These are phyloP conservation scores for Calameuta pallipes DNA, from an alignment of 2,888 invertebrate species.

Conservation along the genomic window DNA sequence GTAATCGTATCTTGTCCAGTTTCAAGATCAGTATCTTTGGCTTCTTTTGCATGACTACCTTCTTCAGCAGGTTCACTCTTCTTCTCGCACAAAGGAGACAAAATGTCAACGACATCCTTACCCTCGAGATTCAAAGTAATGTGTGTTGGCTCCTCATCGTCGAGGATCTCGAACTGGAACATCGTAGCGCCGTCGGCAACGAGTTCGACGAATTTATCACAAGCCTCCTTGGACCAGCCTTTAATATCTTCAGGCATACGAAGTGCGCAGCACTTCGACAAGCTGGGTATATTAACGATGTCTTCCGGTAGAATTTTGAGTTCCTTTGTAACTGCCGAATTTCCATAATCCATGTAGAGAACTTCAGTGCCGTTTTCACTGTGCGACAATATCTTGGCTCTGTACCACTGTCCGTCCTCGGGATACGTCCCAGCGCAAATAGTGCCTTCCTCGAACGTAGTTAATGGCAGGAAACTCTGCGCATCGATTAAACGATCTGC, in stretches of 20 bases:
- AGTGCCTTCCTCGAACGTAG: conserved; percentile 67
- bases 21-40: background rate
- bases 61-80: background rate
- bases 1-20: background rate
- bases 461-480: conserved; percentile 69
- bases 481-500: conserved; percentile 71
- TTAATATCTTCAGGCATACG: conserved; percentile 71
- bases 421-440: conserved; percentile 76
- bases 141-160: conserved; percentile 75
- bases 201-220: conserved; percentile 75
- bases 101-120: conserved; percentile 73
- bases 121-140: conserved; percentile 74
- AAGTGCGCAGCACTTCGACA: conserved; percentile 74
- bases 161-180: conserved; percentile 76
- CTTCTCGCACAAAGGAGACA: conserved; percentile 68
- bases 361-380: conserved; percentile 73
- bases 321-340: conserved; percentile 71
- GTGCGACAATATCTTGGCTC: conserved; percentile 72
- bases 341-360: conserved; percentile 78
- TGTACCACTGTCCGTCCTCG: conserved; percentile 76
- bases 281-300: conserved; percentile 70
- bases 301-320: conserved; percentile 73
- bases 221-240: conserved; percentile 76
- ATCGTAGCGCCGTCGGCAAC: conserved; percentile 77
- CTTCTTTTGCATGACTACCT: background rate